Base-by-base conservation (phyloP, 2,888 invertebrate genomes). In the Euzophera pinguis region DNA sequence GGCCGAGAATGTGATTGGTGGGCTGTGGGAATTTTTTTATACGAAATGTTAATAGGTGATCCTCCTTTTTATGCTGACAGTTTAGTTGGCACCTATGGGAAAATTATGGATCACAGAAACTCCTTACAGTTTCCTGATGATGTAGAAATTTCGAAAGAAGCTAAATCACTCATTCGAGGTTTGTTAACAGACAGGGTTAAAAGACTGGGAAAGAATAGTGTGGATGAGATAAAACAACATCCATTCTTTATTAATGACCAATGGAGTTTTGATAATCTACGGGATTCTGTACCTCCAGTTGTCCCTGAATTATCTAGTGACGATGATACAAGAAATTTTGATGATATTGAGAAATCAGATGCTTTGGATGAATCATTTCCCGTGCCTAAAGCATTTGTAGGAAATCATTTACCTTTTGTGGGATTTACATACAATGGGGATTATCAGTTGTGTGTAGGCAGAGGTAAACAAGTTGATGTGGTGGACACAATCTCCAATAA, bases 11-110 rank as follows among this genome's bases (percentile, higher is more conserved):
- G 98, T 89, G 99, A 99, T 88, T 99, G 98, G 98, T 99, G 99
- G 99, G 98, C 99, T 14, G 99, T 99, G 22, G 99, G 99, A 52
- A 98, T 99, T 68, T 98, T 99, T 84, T 93, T 99, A 1, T 99
- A 98, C 84, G 99, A 99, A 92, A 99, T 99, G 99, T 91, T 99
- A 51, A 96, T 98, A 55, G 98, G 98, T 6, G 99, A 99, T 82
- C 98, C 99, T 9, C 99, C 99, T 0, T 99, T 99, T 88, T 99
- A 98, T 87, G 99, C 99, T 2, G 99, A 99, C 80, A 98, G 99
- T 59, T 93, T 99, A 69, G 97, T 99, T 41, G 98, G 98, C 53
- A 99, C 99, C 1, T 99, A 99, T 81, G 97, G 98, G 58, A 99
- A 99, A 90, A 99, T 99, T 66, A 99, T 99, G 99, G 98, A 99